phyloP scores from a whole-genome alignment of 2,888 invertebrate species.

The Aphidoletes aphidimyza region DNA sequence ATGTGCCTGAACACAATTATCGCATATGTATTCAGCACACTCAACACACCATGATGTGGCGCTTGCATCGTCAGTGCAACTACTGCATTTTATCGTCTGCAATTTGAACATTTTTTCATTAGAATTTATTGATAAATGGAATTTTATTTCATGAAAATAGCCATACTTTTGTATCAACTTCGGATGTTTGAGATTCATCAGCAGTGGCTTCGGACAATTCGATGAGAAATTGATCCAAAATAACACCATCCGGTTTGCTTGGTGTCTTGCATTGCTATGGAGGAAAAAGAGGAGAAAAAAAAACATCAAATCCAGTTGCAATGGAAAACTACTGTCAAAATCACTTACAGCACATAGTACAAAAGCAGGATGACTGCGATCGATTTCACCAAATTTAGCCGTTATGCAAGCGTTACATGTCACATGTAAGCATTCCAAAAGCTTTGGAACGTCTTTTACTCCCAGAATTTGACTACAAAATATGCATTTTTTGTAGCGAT shows the following conservation, averaged over 20 bases:
- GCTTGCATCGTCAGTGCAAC: slow-evolving; percentile 84
- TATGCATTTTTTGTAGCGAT: slow-evolving; percentile 69
- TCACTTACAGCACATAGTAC: slow-evolving; percentile 70
- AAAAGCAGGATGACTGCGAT: slow-evolving; percentile 64
- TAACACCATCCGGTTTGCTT: slow-evolving; percentile 78
- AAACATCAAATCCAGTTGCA: no score
- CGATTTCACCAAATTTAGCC: slow-evolving; percentile 70
- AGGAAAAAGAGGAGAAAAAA: slow-evolving; percentile 71
- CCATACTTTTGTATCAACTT: slow-evolving; percentile 61
- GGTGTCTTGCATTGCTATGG: slow-evolving; percentile 73
- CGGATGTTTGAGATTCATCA: slow-evolving; percentile 63
- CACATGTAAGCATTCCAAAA: slow-evolving; percentile 89
- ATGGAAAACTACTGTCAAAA: neutral
- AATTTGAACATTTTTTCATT: neutral
- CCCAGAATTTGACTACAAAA: slow-evolving; percentile 69
- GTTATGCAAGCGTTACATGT: slow-evolving; percentile 81
- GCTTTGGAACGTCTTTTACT: slow-evolving; percentile 75
- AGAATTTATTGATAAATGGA: slow-evolving; percentile 26
- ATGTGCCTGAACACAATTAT: slow-evolving; percentile 90
- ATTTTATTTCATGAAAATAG: slow-evolving; percentile 58
- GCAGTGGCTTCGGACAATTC: slow-evolving; percentile 70
- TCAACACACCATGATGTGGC: slow-evolving; percentile 91
- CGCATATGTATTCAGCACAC: slow-evolving; percentile 91
- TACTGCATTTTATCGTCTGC: slow-evolving; percentile 75
- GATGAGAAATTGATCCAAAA: slow-evolving; percentile 85